Evolutionary conservation across 2,113 vertebrate genomes (phyloP).

Genomic region (Chascanopsetta lugubris): DNA sequence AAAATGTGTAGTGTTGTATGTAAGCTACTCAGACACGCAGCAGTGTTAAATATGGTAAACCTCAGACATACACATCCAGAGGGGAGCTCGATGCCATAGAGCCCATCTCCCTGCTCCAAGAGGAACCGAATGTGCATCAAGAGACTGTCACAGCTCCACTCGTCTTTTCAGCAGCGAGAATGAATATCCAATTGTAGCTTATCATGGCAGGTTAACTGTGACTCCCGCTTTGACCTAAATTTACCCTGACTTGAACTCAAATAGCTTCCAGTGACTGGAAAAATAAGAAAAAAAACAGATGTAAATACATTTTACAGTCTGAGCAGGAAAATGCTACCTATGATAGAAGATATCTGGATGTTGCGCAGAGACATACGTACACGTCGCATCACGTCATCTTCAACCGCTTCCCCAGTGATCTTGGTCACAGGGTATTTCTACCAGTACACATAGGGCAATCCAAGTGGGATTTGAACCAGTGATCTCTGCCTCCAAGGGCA

Average conservation of each 20-base stretch:
- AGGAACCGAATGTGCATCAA: constrained; percentile 2
- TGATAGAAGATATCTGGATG: background rate
- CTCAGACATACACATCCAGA: background rate
- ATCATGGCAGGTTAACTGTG: background rate
- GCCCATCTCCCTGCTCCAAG: background rate
- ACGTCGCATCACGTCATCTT: too few relatives aligned
- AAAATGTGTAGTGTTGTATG: background rate
- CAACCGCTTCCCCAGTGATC: too few relatives aligned
- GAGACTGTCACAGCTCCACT: background rate
- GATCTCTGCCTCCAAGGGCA: too few relatives aligned
- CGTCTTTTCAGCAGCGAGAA: background rate
- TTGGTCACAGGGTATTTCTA: too few relatives aligned
- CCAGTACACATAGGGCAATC: too few relatives aligned
- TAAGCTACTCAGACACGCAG: background rate
- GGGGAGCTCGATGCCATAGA: background rate
- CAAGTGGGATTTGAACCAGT: too few relatives aligned
- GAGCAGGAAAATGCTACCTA: background rate
- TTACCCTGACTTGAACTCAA: background rate
- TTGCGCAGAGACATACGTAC: background rate
- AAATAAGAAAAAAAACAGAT: background rate
- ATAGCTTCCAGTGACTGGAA: background rate
- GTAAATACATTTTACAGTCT: background rate
- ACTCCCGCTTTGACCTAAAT: background rate
- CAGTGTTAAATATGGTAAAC: background rate
- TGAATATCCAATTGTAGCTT: background rate